Percentiles rank a stretch among this genome's conserved stretches.
phyloP scores from a whole-genome alignment of 2,888 invertebrate species.

The Neoscelio sp. region DNA sequence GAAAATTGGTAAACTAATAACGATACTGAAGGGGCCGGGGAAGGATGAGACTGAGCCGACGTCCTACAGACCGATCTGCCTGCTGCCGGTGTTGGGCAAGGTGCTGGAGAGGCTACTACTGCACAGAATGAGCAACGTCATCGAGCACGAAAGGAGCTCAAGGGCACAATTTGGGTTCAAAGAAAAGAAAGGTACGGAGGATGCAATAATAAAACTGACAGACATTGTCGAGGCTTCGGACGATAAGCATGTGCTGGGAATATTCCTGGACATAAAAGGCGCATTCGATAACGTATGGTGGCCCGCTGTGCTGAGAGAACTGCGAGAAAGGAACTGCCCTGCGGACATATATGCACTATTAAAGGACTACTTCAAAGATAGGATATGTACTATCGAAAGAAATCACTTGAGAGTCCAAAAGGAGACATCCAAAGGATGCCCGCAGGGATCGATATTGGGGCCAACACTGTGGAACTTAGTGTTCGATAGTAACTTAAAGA shows the following conservation, averaged over 20 bases:
- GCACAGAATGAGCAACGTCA: background rate
- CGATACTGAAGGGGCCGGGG: conserved; percentile 23
- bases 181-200: conserved; percentile 17
- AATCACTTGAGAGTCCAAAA: too few species aligned
- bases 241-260: conserved; percentile 21
- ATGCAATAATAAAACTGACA: conserved; percentile 15
- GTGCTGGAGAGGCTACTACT: conserved; percentile 41
- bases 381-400: background rate
- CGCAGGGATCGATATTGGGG: conserved; percentile 27
- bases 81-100: conserved; percentile 51
- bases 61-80: conserved; percentile 57
- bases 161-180: conserved; percentile 15
- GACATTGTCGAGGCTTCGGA: background rate
- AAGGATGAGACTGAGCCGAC: conserved; percentile 18
- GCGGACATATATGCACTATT: conserved; percentile 8
- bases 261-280: conserved; percentile 35
- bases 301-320: conserved; percentile 15
- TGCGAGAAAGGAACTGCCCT: conserved; percentile 27
- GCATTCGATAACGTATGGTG: conserved; percentile 50
- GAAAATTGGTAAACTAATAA: conserved; percentile 29
- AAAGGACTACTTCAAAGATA: conserved; percentile 16
- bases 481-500: conserved; percentile 31
- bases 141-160: background rate
- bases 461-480: conserved; percentile 57
- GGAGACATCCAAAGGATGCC: conserved; percentile 17